A percentile compares a stretch with the other conserved stretches of the same genome.
These are phyloP conservation scores for Neolamprologus brichardi DNA, from an alignment of 2,113 vertebrate genomes.

Conservation along the genomic window DNA sequence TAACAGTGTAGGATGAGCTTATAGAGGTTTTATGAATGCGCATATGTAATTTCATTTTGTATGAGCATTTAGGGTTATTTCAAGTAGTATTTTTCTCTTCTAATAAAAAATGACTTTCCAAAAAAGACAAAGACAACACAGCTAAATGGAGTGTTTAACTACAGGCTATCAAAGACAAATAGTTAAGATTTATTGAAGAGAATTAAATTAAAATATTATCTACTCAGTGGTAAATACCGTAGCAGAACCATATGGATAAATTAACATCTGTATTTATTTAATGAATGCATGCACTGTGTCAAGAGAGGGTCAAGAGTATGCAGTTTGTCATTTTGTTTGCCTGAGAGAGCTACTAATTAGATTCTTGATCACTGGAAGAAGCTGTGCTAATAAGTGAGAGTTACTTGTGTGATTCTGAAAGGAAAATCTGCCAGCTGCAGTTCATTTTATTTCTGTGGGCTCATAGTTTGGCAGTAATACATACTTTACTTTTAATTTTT, in stretches of 20 bases:
- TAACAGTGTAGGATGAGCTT: background rate
- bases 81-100: background rate
- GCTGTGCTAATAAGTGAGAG: background rate
- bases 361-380: background rate
- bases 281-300: background rate
- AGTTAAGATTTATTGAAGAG: background rate
- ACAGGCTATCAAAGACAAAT: background rate
- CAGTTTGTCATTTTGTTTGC: background rate
- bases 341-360: background rate
- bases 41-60: background rate
- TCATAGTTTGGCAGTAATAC: background rate
- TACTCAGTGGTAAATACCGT: background rate
- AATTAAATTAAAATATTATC: background rate
- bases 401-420: background rate
- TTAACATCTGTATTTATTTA: background rate
- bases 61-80: background rate
- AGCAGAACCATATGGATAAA: background rate
- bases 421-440: background rate
- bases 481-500: background rate
- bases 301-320: background rate
- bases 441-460: background rate
- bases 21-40: accelerated
- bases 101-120: background rate
- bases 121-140: background rate
- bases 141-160: background rate